Conservation (phyloP, 2,113 vertebrate species). For the Psettodes erumei region DNA sequence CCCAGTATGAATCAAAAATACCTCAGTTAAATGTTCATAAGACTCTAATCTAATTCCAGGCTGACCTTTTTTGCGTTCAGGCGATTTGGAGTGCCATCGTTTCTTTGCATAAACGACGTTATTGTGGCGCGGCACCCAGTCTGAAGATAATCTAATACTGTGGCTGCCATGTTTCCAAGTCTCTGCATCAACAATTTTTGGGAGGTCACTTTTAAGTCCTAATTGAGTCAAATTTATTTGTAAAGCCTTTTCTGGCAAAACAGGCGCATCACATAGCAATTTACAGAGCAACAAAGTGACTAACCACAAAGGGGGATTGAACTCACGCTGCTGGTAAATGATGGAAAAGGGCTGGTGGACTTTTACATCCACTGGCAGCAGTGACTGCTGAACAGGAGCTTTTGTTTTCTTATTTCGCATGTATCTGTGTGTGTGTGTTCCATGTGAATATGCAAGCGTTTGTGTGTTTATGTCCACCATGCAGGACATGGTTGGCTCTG, state of each 20-base stretch:
- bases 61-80: not conserved
- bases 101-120: constrained; percentile 4
- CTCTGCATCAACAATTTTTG: constrained; percentile 45
- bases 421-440: constrained; percentile 19
- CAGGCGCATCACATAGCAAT: constrained; percentile 35
- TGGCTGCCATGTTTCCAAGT: constrained; percentile 37
- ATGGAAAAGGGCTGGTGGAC: constrained; percentile 46
- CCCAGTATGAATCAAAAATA: constrained; percentile 4
- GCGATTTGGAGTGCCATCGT: not conserved
- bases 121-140: constrained; percentile 9
- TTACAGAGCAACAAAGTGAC: constrained; percentile 49
- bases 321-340: constrained; percentile 43
- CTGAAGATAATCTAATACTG: constrained; percentile 41
- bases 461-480: constrained; percentile 41
- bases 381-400: constrained; percentile 17
- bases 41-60: constrained; percentile 1
- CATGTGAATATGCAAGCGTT: constrained; percentile 10
- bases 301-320: constrained; percentile 28
- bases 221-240: constrained; percentile 57
- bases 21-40: constrained; percentile 4
- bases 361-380: constrained; percentile 14
- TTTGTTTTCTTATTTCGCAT: constrained; percentile 20
- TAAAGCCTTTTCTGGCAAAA: constrained; percentile 28
- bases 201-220: constrained; percentile 58
- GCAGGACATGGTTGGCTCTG: constrained; percentile 45